Evolutionary conservation across 2,113 vertebrate species (phyloP).

Genomic region (Geothlypis trichas): DNA sequence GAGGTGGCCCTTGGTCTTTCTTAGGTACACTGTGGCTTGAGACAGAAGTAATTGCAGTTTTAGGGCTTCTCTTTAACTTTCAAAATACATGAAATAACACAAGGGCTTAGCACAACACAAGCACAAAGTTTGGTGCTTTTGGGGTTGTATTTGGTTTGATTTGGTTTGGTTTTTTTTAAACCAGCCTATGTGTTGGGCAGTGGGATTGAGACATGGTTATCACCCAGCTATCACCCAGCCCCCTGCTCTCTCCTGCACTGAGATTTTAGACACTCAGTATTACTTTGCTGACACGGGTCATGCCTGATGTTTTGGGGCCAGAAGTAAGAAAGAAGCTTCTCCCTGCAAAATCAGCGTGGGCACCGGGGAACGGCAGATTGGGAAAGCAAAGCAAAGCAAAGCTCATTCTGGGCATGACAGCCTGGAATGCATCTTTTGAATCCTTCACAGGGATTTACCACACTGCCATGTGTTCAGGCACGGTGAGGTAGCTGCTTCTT

Average conservation of each 20-base stretch:
- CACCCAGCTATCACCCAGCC: neutral
- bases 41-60: neutral
- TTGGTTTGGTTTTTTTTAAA: neutral
- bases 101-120: too few species aligned
- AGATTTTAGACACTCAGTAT: neutral
- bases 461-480: neutral
- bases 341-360: neutral
- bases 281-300: neutral
- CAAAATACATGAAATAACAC: neutral
- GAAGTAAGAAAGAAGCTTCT: neutral
- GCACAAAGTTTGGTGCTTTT: neutral
- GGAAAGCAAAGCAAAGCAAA: neutral
- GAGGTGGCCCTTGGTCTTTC: neutral
- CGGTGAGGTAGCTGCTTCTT: neutral
- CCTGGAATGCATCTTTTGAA: neutral
- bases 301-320: neutral
- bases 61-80: neutral
- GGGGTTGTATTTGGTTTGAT: neutral
- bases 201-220: neutral
- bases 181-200: neutral
- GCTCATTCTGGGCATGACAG: neutral
- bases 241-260: neutral
- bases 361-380: fast-evolving
- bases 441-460: neutral
- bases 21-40: neutral